Evolutionary conservation across 1,140 invertebrate genomes (phyloP).

Genomic region (Yoshiicerus persimilis): DNA sequence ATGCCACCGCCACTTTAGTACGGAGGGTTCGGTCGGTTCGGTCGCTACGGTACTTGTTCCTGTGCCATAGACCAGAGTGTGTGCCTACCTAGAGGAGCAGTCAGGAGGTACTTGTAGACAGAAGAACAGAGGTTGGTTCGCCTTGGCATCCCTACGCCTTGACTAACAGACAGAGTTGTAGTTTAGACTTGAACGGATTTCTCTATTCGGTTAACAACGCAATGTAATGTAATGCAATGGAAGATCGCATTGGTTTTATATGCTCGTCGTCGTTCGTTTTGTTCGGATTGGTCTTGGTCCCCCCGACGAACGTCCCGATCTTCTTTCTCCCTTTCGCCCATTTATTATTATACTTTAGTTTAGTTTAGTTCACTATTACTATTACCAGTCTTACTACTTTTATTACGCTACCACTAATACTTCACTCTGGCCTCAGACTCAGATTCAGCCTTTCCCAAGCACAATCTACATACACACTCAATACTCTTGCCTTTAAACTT

Average conservation of each 20-base stretch:
- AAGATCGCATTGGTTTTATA: neutral
- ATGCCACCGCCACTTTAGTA: neutral
- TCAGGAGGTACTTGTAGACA: neutral
- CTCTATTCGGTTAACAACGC: neutral
- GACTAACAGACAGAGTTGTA: neutral
- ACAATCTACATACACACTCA: no score
- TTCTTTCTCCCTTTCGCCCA: slow-evolving; percentile 21
- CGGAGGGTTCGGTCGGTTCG: neutral
- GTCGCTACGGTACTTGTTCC: neutral
- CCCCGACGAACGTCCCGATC: slow-evolving; percentile 10
- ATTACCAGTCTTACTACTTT: slow-evolving; percentile 9
- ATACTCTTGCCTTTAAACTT: neutral
- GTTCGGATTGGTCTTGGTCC: neutral
- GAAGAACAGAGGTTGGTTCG: no score
- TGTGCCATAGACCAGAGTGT: no score
- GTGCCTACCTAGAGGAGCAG: neutral
- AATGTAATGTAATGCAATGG: neutral
- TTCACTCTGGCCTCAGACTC: neutral
- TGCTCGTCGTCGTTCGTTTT: slow-evolving; percentile 11
- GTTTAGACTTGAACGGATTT: neutral
- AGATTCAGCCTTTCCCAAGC: no score
- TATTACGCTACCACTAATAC: neutral
- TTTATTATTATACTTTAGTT: slow-evolving; percentile 21
- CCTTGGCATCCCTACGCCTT: neutral
- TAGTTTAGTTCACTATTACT: slow-evolving; percentile 18